Conservation (phyloP, 2,888 invertebrate genomes). For the Pollenia griseotomentosa region DNA sequence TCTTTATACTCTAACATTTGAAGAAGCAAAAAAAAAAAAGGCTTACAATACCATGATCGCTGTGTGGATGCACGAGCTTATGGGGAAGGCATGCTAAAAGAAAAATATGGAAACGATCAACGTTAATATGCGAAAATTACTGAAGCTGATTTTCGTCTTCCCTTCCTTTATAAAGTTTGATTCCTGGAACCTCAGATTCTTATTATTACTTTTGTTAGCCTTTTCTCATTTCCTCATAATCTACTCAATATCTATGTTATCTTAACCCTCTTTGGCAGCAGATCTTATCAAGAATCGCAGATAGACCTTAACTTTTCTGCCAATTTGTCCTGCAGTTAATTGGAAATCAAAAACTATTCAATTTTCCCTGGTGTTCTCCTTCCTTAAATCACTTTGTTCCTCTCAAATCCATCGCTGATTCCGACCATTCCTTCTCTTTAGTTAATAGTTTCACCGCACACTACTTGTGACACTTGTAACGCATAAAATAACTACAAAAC, state of each 20-base stretch:
- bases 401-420: not conserved
- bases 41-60: constrained; percentile 48
- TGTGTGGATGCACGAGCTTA: constrained; percentile 37
- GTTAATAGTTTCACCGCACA: constrained; percentile 48
- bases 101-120: not conserved
- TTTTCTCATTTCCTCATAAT: no score
- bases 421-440: not conserved
- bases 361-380: not conserved
- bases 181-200: no score
- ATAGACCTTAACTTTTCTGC: no score
- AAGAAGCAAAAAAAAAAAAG: constrained; percentile 26
- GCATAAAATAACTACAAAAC: constrained; percentile 64
- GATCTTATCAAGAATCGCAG: no score
- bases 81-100: constrained; percentile 25
- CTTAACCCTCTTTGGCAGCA: no score
- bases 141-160: not conserved
- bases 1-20: constrained; percentile 39
- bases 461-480: constrained; percentile 70
- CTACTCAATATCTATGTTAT: no score
- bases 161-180: no score
- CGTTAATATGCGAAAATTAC: not conserved
- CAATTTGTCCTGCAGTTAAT: no score
- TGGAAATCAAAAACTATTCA: not conserved
- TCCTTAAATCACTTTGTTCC: not conserved
- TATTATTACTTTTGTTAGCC: no score